phyloP scores from a whole-genome alignment of 2,797 vertebrate species.

The Phrynocephalus vlangalii region DNA sequence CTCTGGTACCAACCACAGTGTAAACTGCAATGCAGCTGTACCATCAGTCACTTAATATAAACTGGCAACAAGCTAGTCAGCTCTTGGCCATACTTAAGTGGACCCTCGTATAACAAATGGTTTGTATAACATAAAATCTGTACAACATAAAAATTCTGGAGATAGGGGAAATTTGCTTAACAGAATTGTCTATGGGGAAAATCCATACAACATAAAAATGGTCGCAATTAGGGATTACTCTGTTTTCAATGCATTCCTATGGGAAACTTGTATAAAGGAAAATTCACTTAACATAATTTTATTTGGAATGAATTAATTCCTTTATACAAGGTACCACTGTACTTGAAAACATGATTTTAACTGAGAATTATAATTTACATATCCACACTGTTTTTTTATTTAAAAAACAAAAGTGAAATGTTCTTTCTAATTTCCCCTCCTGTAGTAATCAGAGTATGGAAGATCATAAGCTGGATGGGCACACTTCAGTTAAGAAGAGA shows the following conservation, averaged over 20 bases:
- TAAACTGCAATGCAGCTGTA: constrained; percentile 44
- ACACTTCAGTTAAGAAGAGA: neutral
- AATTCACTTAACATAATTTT: too few relatives aligned
- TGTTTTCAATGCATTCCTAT: too few relatives aligned
- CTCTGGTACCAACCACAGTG: too few relatives aligned
- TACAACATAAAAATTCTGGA: too few relatives aligned
- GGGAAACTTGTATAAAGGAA: too few relatives aligned
- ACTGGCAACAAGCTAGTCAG: constrained; percentile 35
- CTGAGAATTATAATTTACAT: constrained; percentile 5
- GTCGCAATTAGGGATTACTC: too few relatives aligned
- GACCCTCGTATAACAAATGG: too few relatives aligned
- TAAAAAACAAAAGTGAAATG: constrained; percentile 14
- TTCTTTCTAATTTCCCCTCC: constrained; percentile 1
- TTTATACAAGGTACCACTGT: neutral
- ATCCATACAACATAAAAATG: too few relatives aligned
- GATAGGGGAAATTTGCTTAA: too few relatives aligned
- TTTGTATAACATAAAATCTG: too few relatives aligned
- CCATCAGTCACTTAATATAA: constrained; percentile 49
- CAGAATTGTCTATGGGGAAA: too few relatives aligned
- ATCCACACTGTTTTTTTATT: constrained; percentile 11
- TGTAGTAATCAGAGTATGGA: neutral
- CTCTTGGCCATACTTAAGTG: constrained; percentile 30
- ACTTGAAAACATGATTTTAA: constrained; percentile 33
- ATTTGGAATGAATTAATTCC: too few relatives aligned
- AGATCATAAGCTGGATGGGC: neutral